Base-by-base conservation (phyloP, 1,140 invertebrate species). In the Microplitis demolitor region DNA sequence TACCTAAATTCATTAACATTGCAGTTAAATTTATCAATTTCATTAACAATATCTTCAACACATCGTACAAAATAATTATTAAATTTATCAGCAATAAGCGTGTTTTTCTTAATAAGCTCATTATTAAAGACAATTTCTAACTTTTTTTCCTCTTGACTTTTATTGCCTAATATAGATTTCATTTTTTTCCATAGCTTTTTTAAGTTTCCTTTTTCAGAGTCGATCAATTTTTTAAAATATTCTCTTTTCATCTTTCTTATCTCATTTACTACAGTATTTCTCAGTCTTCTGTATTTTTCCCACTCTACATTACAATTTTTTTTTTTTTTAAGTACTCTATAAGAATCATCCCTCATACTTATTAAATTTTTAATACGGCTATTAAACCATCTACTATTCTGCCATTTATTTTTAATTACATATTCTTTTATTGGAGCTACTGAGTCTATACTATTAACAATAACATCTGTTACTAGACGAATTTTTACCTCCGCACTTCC, bases 181-280 rank as follows among this genome's bases (percentile, higher is more conserved):
- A 68, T 51, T 14, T 61, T 54, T 73, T 62, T 73, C 71, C 71
- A 73, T 37, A 73, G 16, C n/a, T 63, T 73, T 62, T 73, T 69
- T 16, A 8, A 8, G 51, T 69, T 35, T 24, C 33, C 61, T 68
- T 73, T 73, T 13, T 62, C 16, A 33, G 13, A 34, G 13, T 73
- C 66, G 9, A 73, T 68, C n/a, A 34, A 35, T 9, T 24, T 33
- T 16, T 68, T 58, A 50, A 68, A 61, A 62, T 68, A 69, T 16
- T 68, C 66, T 69, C 56, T 73, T 69, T 73, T 73, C 4, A 31
- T 68, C 34, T 37, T 24, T 61, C 60, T 73, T 35, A 69, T 73
- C 62, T 33, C 53, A 14, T 62, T 61, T 5, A 51, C 33, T 14
- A 63, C 37, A 11, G n/a, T 45, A 63, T 73, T 73, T 39, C 66